A percentile compares a stretch with the other conserved stretches of the same genome.
phyloP scores from a whole-genome alignment of 2,113 vertebrate species.

The Notothenia rossii region DNA sequence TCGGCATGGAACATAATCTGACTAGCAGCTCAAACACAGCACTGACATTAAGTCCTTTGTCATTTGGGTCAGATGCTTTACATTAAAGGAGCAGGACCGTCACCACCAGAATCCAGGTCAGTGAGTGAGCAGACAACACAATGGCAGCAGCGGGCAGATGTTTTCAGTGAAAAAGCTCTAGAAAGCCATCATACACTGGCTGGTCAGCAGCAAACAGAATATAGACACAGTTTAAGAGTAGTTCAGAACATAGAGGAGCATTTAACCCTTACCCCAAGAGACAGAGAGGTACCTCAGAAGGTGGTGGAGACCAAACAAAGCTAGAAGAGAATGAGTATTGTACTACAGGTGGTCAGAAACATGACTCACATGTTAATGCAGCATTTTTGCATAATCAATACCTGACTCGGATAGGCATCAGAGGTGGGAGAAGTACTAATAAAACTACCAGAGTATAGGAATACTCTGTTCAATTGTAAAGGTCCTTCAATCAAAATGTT shows the following conservation, averaged over 20 bases:
- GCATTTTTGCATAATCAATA: neutral
- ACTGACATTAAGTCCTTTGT: constrained; percentile 49
- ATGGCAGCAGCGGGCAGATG: neutral
- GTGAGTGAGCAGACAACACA: neutral
- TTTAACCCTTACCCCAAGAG: neutral
- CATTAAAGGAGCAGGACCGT: constrained; percentile 6
- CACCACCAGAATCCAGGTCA: constrained; percentile 9
- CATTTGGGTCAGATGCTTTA: constrained; percentile 34
- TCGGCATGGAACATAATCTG: constrained; percentile 44
- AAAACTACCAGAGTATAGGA: too few species aligned
- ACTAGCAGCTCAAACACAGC: constrained; percentile 15
- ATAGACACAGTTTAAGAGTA: neutral
- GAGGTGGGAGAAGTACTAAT: too few species aligned
- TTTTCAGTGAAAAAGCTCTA: neutral
- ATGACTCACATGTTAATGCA: neutral
- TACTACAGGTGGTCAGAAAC: neutral
- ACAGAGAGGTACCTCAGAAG: neutral
- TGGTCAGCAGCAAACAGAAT: neutral
- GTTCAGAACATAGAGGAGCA: neutral
- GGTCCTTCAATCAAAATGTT: too few species aligned
- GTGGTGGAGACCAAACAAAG: neutral
- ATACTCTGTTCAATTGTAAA: too few species aligned
- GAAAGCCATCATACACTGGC: neutral
- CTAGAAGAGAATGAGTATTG: neutral
- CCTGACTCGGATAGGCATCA: neutral